phyloP scores from a whole-genome alignment of 2,797 vertebrate genomes.

The Sciurus carolinensis region DNA sequence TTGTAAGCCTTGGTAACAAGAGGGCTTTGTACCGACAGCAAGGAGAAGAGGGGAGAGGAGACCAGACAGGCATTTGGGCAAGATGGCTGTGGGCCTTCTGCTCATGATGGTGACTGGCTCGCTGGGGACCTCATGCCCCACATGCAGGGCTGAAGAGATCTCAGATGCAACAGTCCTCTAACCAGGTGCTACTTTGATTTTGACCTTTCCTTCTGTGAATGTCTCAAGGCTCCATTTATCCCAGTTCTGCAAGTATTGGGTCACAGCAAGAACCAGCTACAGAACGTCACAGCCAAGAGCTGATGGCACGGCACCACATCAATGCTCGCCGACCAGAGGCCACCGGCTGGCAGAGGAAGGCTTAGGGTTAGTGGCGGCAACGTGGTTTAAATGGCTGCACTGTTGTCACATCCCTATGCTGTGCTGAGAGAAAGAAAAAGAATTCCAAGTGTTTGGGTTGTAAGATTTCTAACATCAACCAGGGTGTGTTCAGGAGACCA shows the following conservation, averaged over 20 bases:
- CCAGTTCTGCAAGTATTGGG: background rate
- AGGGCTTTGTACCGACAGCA: background rate
- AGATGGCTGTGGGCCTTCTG: background rate
- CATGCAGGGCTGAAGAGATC: background rate
- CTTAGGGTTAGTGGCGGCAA: background rate
- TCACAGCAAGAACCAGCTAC: background rate
- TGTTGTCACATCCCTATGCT: background rate
- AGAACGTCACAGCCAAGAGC: background rate
- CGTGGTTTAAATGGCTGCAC: background rate
- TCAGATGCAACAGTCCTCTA: background rate
- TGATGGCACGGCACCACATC: background rate
- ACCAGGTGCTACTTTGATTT: background rate
- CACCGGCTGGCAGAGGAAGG: background rate
- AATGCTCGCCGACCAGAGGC: background rate
- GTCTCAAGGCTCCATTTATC: background rate
- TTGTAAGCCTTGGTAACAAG: background rate
- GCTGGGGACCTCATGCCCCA: background rate
- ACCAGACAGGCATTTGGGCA: background rate
- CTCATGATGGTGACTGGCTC: background rate
- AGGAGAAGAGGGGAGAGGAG: background rate
- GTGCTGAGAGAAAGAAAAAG: background rate
- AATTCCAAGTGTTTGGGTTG: background rate
- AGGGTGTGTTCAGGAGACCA: background rate
- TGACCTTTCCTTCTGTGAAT: background rate
- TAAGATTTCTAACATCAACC: background rate